Conservation (phyloP, 2,888 invertebrate species). For the Drosophila nigritarsus region DNA sequence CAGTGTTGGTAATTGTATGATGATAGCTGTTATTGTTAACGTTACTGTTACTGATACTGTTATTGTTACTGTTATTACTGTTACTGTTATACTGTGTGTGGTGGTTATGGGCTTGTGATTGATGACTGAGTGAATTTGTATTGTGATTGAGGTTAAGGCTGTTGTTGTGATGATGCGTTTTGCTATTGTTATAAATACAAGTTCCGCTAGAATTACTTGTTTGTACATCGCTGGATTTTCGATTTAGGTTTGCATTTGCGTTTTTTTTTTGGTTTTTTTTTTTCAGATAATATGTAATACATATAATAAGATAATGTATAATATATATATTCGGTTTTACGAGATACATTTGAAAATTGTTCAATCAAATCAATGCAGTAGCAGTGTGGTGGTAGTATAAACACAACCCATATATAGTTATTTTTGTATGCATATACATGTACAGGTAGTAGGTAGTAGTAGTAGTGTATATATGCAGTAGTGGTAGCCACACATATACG, state of each 20-base stretch:
- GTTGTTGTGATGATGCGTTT: slow-evolving; percentile 81
- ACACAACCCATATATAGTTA: slow-evolving; percentile 82
- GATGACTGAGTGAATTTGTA: slow-evolving; percentile 56
- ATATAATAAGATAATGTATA: slow-evolving; percentile 73
- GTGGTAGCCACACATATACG: slow-evolving; percentile 81
- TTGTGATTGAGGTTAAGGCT: slow-evolving; percentile 63
- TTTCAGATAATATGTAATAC: slow-evolving; percentile 68
- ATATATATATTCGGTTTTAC: slow-evolving; percentile 69
- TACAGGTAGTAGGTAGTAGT: slow-evolving; percentile 80
- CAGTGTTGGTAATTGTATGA: slow-evolving; percentile 41
- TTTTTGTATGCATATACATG: slow-evolving; percentile 82
- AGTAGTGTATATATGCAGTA: slow-evolving; percentile 79
- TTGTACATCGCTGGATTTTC: slow-evolving; percentile 85
- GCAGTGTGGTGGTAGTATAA: slow-evolving; percentile 82
- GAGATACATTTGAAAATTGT: slow-evolving; percentile 82
- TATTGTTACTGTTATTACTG: slow-evolving; percentile 34
- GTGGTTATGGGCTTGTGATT: slow-evolving; percentile 28
- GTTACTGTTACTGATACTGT: slow-evolving; percentile 37
- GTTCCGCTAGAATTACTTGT: slow-evolving; percentile 85
- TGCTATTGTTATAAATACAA: slow-evolving; percentile 84
- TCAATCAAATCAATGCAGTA: slow-evolving; percentile 83
- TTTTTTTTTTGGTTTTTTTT: slow-evolving; percentile 40
- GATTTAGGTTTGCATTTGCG: slow-evolving; percentile 75
- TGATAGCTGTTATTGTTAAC: slow-evolving; percentile 35
- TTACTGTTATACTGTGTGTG: slow-evolving; percentile 46